A percentile compares a stretch with the other conserved stretches of the same genome.
Conservation (phyloP, 2,888 invertebrate genomes). For the Phyllotreta striolata region DNA sequence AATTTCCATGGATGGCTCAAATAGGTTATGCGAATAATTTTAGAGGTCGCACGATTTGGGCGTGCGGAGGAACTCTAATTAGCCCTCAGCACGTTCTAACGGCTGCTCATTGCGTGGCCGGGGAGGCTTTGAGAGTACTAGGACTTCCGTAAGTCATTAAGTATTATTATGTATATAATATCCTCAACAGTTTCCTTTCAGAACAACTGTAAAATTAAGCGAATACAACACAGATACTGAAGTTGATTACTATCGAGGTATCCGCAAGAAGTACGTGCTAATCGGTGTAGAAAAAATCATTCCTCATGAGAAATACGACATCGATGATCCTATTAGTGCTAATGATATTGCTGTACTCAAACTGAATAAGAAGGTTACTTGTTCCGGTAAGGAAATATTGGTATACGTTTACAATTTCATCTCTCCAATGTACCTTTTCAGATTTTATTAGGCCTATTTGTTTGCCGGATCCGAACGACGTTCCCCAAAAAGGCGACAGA, state of each 20-base stretch:
- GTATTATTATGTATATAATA: no score
- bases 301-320: conserved; percentile 50
- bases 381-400: conserved; percentile 57
- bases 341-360: conserved; percentile 62
- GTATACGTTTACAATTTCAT: neutral
- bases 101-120: no score
- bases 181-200: conserved; percentile 30
- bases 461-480: conserved; percentile 49
- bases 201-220: conserved; percentile 58
- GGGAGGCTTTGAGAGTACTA: no score
- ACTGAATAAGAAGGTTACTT: conserved; percentile 60
- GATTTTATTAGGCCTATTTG: conserved; percentile 55
- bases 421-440: conserved; percentile 35
- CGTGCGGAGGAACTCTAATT: no score
- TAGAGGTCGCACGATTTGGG: no score
- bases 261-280: conserved; percentile 36
- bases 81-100: no score
- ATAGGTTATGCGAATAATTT: no score
- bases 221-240: conserved; percentile 62
- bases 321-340: conserved; percentile 40
- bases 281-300: conserved; percentile 47
- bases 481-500: conserved; percentile 48
- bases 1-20: no score
- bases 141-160: no score
- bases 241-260: conserved; percentile 59